Percentiles rank a stretch among this genome's conserved stretches.
phyloP scores from a whole-genome alignment of 1,140 invertebrate genomes.

The Drosophila ironensis region DNA sequence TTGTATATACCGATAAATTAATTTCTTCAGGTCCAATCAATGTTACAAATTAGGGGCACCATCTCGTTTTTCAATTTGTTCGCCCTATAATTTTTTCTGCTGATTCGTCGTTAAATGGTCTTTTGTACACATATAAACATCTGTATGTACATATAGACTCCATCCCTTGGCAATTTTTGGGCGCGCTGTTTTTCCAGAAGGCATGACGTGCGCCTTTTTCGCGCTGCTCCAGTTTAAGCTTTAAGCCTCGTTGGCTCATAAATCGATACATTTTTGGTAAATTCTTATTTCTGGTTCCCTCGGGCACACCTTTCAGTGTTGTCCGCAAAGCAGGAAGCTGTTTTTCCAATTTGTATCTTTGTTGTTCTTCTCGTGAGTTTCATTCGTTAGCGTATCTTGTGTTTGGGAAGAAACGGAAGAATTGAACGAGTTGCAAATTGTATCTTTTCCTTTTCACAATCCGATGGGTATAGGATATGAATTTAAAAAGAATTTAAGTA shows the following conservation, averaged over 20 bases:
- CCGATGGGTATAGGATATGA: too few relatives aligned
- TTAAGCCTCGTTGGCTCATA: slow-evolving; percentile 23
- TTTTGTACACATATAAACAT: background rate
- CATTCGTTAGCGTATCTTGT: slow-evolving; percentile 5
- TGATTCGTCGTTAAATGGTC: slow-evolving; percentile 53
- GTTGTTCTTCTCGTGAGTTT: slow-evolving; percentile 56
- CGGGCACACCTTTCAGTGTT: slow-evolving; percentile 17
- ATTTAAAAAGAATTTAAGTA: too few relatives aligned
- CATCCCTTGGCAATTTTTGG: slow-evolving; percentile 1
- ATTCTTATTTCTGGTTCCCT: slow-evolving; percentile 21
- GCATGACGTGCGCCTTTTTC: slow-evolving; percentile 34
- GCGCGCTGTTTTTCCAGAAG: slow-evolving; percentile 20
- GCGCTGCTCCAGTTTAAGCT: slow-evolving; percentile 30
- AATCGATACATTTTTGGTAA: slow-evolving; percentile 49
- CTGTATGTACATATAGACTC: background rate
- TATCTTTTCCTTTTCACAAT: too few relatives aligned
- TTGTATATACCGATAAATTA: slow-evolving; percentile 26
- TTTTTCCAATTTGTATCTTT: slow-evolving; percentile 23
- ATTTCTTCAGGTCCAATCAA: slow-evolving; percentile 45
- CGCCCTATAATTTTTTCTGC: slow-evolving; percentile 29
- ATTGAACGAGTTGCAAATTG: background rate
- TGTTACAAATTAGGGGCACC: slow-evolving; percentile 28
- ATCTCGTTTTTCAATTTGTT: slow-evolving; percentile 1
- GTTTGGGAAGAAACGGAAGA: background rate
- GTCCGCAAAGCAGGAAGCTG: slow-evolving; percentile 3